Evolutionary conservation across 2,888 invertebrate species (phyloP).

Genomic region (Apocheima hispidaria): DNA sequence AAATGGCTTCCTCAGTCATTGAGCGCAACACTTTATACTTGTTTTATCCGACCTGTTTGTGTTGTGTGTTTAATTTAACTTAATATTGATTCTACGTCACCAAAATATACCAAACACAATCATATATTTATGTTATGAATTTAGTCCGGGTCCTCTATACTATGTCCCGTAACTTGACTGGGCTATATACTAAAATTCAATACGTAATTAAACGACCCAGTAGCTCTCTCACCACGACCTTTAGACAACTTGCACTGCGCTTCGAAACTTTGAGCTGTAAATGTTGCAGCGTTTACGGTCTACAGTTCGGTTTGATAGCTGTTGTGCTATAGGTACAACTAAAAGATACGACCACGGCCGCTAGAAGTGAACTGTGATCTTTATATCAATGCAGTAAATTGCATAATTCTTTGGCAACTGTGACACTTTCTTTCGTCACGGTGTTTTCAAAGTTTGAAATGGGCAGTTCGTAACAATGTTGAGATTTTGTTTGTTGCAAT

Average conservation of each 20-base stretch:
- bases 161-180: too few species aligned
- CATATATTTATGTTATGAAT: too few species aligned
- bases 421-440: constrained; percentile 14
- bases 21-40: too few species aligned
- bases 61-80: too few species aligned
- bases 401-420: neutral
- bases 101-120: too few species aligned
- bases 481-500: constrained; percentile 24
- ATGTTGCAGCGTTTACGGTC: constrained; percentile 31
- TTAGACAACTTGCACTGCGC: constrained; percentile 29
- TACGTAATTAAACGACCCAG: constrained; percentile 7
- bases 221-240: constrained; percentile 16
- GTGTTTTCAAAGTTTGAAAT: constrained; percentile 20
- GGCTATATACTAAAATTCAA: neutral
- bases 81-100: too few species aligned
- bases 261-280: constrained; percentile 31
- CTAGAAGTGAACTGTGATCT: neutral
- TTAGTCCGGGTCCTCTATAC: too few species aligned
- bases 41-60: too few species aligned
- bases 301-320: constrained; percentile 32
- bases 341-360: constrained; percentile 1
- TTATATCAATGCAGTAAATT: neutral
- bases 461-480: constrained; percentile 26
- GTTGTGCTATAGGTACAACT: constrained; percentile 18
- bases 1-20: too few species aligned